Conservation (phyloP, 2,888 invertebrate genomes). For the Aplocera efformata region DNA sequence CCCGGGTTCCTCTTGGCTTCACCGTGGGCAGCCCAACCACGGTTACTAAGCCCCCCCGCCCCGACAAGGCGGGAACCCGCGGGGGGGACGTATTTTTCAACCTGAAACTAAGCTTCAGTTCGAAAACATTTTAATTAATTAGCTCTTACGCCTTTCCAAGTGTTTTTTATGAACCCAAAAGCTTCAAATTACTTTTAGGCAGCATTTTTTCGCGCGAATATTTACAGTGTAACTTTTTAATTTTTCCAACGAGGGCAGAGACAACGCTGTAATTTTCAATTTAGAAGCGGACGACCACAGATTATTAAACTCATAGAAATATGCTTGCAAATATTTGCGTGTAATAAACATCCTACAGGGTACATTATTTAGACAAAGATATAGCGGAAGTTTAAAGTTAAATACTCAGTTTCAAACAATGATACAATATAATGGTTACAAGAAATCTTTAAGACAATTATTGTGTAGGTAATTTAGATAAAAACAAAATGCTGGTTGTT, state of each 20-base stretch:
- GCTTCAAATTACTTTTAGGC: constrained; percentile 2
- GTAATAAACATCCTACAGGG: constrained; percentile 5
- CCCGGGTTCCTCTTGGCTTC: no score
- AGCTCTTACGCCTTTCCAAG: constrained; percentile 15
- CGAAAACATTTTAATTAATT: constrained; percentile 18
- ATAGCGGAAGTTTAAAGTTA: not conserved
- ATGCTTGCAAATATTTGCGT: constrained; percentile 12
- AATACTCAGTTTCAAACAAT: constrained; percentile 8
- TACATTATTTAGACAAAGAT: constrained; percentile 2
- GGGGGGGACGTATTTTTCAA: no score
- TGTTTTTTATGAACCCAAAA: constrained; percentile 7
- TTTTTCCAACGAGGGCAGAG: constrained; percentile 16
- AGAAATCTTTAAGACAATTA: no score
- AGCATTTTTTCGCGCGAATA: constrained; percentile 6
- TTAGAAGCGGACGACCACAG: constrained; percentile 23
- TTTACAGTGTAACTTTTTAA: constrained; percentile 2
- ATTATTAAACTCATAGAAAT: constrained; percentile 14
- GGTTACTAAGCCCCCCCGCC: no score
- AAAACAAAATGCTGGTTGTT: no score
- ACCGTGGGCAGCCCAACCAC: no score
- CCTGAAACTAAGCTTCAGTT: not conserved
- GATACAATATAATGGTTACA: no score
- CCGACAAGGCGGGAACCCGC: no score
- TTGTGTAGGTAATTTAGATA: no score
- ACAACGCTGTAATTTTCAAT: constrained; percentile 25